Conservation (phyloP, 2,888 invertebrate genomes). For the Arge pagana region DNA sequence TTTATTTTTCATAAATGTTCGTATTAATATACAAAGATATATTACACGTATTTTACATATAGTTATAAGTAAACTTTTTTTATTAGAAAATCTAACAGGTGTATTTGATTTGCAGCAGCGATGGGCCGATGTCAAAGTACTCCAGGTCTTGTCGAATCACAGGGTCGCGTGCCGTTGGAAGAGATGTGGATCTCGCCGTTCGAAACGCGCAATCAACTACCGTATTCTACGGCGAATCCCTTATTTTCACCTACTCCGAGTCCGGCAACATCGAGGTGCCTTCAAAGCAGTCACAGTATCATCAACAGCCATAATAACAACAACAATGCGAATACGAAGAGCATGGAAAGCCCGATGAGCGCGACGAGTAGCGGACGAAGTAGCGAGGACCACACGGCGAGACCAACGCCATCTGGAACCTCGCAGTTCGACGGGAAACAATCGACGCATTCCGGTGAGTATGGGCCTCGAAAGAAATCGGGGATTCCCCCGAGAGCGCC, state of each 20-base stretch:
- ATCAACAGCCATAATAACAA: constrained; percentile 32
- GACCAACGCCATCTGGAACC: constrained; percentile 53
- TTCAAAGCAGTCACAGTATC: constrained; percentile 32
- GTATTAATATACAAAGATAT: too few relatives aligned
- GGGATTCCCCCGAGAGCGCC: too few relatives aligned
- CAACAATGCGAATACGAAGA: constrained; percentile 37
- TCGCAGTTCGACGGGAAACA: constrained; percentile 54
- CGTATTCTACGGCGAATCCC: constrained; percentile 46
- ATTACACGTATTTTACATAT: too few relatives aligned
- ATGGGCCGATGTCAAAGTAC: constrained; percentile 96
- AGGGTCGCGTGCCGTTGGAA: constrained; percentile 86
- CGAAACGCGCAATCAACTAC: constrained; percentile 44
- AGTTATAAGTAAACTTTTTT: too few relatives aligned
- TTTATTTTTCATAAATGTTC: neutral
- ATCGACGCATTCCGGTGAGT: constrained; percentile 49
- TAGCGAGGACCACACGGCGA: constrained; percentile 53
- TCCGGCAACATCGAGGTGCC: constrained; percentile 42
- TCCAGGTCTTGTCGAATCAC: constrained; percentile 92
- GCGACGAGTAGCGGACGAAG: constrained; percentile 54
- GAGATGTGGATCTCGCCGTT: constrained; percentile 77
- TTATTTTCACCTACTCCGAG: constrained; percentile 54
- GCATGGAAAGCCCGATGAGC: constrained; percentile 52
- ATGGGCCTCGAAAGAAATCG: too few relatives aligned
- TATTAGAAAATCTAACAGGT: constrained; percentile 12
- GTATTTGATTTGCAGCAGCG: constrained; percentile 69